Base-by-base conservation (phyloP, 2,888 invertebrate genomes). In the Rhagium mordax region DNA sequence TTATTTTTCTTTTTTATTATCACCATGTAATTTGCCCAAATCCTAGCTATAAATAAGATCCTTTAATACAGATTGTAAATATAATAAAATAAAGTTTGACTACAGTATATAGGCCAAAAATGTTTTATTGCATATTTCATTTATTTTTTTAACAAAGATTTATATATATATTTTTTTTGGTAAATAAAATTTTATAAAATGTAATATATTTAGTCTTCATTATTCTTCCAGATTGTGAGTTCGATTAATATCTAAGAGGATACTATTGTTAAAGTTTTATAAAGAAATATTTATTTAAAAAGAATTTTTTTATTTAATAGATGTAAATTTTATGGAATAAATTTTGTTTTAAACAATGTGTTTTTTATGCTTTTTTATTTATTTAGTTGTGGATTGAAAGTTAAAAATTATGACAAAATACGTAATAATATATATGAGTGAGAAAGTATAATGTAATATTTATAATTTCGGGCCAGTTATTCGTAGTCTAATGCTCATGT, bases 241-340 rank as follows among this genome's bases (percentile, higher is more conserved):
- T 41, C 3, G 5, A 41, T 41, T n/a, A 41, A 10, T 15, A 41
- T 41, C 3, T 59, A 29, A 59, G 59, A 15, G 7, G 15, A 27
- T 24, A 55, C 24, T 8, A 16, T 33, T 24, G 59, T 59, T 59
- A 33, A 33, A 24, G 16, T 59, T 59, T 59, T 59, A 18, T 59
- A 59, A 33, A 33, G 5, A 29, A 29, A 20, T 59, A 33, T 59
- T 59, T 29, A 29, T 59, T 59, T 59, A 13, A 29, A 59, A 3
- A 33, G 13, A 41, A n/a, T 41, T 41, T 41, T 41, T 16, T 27
- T 55, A 55, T 7, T 24, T 24, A 57, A 59, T 15, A 33, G 16
- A 33, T 59, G 16, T 41, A 41, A 41, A 41, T 41, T 41, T 59
- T 29, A 24, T 53, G 29, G 13, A 33, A 16, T 16, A 29, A 21